Conservation (phyloP, 2,797 vertebrate species). For the Ceryle rudis region DNA sequence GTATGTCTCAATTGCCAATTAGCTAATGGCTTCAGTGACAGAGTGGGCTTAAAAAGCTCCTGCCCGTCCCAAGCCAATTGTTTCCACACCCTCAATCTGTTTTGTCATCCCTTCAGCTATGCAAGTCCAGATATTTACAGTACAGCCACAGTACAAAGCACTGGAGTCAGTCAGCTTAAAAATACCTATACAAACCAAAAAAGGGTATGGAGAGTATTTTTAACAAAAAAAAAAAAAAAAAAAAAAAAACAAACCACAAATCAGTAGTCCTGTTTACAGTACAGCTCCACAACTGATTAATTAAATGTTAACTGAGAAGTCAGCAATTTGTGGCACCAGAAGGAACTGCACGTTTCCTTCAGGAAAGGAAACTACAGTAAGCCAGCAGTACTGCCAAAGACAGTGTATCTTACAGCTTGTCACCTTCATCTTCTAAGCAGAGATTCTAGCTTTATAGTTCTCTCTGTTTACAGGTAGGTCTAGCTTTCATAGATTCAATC, state of each 20-base stretch:
- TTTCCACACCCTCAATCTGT: not conserved
- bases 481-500: not conserved
- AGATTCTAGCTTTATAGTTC: not conserved
- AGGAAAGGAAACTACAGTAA: not conserved
- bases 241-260: not conserved
- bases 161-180: not conserved
- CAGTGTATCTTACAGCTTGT: not conserved
- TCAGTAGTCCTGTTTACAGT: not conserved
- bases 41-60: not conserved
- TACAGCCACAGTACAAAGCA: not conserved
- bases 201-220: not conserved
- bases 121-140: not conserved
- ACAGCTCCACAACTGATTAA: not conserved
- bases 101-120: not conserved
- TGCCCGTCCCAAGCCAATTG: not conserved
- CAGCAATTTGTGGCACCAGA: not conserved
- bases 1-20: not conserved
- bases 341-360: constrained; percentile 5
- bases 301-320: constrained; percentile 11
- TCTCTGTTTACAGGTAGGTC: not conserved
- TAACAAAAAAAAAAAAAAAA: not conserved
- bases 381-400: not conserved
- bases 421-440: not conserved
- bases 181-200: not conserved
- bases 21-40: not conserved